A percentile compares a stretch with the other conserved stretches of the same genome.
These are phyloP conservation scores for Eurystomus gularis DNA, from an alignment of 2,113 vertebrate genomes.

Conservation along the genomic window DNA sequence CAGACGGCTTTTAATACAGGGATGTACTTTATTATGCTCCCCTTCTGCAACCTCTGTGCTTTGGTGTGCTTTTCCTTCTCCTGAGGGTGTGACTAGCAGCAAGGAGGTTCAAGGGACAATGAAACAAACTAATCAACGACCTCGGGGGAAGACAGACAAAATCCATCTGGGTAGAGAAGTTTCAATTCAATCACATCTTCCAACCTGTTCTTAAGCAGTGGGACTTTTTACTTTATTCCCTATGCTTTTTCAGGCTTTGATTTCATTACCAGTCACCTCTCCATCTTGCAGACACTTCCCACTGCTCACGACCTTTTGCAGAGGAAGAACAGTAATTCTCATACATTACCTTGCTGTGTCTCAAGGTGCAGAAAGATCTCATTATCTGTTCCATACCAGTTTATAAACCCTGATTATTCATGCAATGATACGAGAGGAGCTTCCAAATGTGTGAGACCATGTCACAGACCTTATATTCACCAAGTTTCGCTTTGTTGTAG, in stretches of 20 bases:
- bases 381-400: not conserved
- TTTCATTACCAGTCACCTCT: not conserved
- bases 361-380: not conserved
- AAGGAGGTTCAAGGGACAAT: not conserved
- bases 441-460: not conserved
- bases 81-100: not conserved
- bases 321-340: not conserved
- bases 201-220: not conserved
- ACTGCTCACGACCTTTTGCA: not conserved
- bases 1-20: fast-evolving
- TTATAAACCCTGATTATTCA: not conserved
- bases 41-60: not conserved
- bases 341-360: not conserved
- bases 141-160: not conserved
- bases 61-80: not conserved
- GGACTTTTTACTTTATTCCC: not conserved
- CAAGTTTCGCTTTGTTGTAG: not conserved
- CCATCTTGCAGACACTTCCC: not conserved
- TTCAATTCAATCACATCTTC: not conserved
- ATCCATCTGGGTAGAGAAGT: not conserved
- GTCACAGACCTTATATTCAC: not conserved
- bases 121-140: not conserved
- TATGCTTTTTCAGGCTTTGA: not conserved
- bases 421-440: not conserved
- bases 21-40: not conserved